Base-by-base conservation (phyloP, 2,888 invertebrate genomes). In the Cephus sareptanus region DNA sequence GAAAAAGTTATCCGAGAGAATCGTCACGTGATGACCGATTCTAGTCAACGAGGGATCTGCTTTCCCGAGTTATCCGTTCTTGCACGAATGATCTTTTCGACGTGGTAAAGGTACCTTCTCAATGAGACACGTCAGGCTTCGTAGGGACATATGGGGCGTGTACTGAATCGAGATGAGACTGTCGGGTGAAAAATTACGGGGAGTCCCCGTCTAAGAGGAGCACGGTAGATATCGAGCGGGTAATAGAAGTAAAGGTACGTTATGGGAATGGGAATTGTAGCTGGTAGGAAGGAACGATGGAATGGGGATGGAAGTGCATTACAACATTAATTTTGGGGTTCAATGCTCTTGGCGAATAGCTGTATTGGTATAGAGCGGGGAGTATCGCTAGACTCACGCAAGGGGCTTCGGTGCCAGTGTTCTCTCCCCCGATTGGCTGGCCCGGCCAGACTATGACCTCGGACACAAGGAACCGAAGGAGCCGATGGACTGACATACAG, bases 301-400 rank as follows among this genome's bases (percentile, higher is more conserved):
- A 33, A 73, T 68, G 77, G 79, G 79, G 76, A 82, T 80, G 82
- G 77, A 81, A 82, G 81, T 82, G 83, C 83, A 81, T 86, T 85
- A 84, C 81, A 85, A 81, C 84, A 85, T 86, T 84, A 85, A 87
- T 87, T 87, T 86, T 81, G 84, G 83, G 85, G 86, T 88, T 88
- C 85, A 88, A 86, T 84, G 89, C 79, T 83, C 87, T 81, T 81
- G 78, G 79, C 76, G 81, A 79, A 75, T 77, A 80, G 81, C 77
- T 80, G 78, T 74, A 76, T 56, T 56, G 79, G 77, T 79, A 78
- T 79, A 56, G 56, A 80, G 76, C 81, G 73, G 77, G 75, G 68
- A 76, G 79, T 83, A 80, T 81, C 69, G 81, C 76, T 81, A 77
- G 79, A 77, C 82, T 85, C 88, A 83, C 83, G 87, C 85, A 83